Evolutionary conservation across 2,113 vertebrate species (phyloP).

Genomic region (Malurus elegans): DNA sequence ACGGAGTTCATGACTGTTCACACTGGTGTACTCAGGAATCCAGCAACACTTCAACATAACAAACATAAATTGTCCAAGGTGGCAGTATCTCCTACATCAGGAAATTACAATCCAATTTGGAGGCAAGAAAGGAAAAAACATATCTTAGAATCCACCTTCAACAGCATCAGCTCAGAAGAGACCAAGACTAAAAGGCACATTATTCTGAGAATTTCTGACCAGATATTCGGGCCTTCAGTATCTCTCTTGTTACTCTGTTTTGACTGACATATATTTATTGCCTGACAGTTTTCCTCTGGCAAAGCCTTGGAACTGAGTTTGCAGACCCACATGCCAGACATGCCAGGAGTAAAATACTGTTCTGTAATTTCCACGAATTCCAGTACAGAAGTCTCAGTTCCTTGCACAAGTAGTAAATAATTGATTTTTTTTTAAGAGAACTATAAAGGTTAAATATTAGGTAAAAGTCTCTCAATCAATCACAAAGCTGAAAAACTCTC

Average conservation of each 20-base stretch:
- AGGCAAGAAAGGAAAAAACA: neutral
- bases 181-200: neutral
- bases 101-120: neutral
- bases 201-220: neutral
- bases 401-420: slow-evolving; percentile 1
- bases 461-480: neutral
- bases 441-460: neutral
- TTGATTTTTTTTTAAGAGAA: neutral
- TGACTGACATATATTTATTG: neutral
- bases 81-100: neutral
- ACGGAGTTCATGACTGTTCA: neutral
- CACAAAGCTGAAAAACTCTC: neutral
- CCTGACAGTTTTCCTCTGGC: neutral
- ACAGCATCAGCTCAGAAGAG: neutral
- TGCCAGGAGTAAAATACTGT: neutral
- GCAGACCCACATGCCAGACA: neutral
- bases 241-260: neutral
- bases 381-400: neutral
- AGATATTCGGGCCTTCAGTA: neutral
- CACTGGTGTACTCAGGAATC: neutral
- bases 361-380: neutral
- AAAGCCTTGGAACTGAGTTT: neutral
- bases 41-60: neutral
- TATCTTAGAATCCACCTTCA: neutral
- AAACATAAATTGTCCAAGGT: neutral